Evolutionary conservation across 2,888 invertebrate species (phyloP).

Genomic region (Dyspetes luteomarginatus): DNA sequence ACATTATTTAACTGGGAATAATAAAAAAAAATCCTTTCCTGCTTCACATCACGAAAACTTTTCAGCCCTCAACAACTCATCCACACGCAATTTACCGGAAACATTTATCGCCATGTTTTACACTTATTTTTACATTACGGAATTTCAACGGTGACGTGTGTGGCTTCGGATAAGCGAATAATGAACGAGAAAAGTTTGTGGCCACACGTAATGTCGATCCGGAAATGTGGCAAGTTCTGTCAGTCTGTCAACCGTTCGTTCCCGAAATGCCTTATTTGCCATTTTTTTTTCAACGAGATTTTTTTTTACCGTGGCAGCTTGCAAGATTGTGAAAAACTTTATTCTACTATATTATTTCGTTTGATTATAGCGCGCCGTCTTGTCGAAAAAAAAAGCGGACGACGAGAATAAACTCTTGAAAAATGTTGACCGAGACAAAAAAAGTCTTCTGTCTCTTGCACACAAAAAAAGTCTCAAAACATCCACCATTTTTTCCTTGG

Average conservation of each 20-base stretch:
- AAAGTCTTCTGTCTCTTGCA: not conserved
- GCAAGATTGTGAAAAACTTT: constrained; percentile 9
- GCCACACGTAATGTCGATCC: not conserved
- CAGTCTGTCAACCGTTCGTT: not conserved
- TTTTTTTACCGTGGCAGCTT: constrained; percentile 14
- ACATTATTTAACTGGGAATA: too few species aligned
- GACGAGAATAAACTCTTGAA: not conserved
- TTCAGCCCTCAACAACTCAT: not conserved
- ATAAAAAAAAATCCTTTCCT: too few species aligned
- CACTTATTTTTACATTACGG: not conserved
- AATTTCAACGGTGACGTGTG: not conserved
- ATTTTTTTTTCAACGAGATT: not conserved
- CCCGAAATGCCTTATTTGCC: constrained; percentile 1
- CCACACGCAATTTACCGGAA: not conserved
- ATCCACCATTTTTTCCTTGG: too few species aligned
- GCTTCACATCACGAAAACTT: not conserved
- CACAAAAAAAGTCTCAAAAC: not conserved
- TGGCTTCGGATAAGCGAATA: constrained; percentile 21
- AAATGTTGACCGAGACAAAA: not conserved
- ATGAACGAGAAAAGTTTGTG: constrained; percentile 47
- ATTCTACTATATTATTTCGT: not conserved
- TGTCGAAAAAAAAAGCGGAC: not conserved
- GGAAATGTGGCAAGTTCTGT: not conserved
- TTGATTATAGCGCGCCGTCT: not conserved
- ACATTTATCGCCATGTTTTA: not conserved